Evolutionary conservation across 2,113 vertebrate species (phyloP), one percentile per base, ranked within the genome.

Genomic region (Sturnus vulgaris): DNA sequence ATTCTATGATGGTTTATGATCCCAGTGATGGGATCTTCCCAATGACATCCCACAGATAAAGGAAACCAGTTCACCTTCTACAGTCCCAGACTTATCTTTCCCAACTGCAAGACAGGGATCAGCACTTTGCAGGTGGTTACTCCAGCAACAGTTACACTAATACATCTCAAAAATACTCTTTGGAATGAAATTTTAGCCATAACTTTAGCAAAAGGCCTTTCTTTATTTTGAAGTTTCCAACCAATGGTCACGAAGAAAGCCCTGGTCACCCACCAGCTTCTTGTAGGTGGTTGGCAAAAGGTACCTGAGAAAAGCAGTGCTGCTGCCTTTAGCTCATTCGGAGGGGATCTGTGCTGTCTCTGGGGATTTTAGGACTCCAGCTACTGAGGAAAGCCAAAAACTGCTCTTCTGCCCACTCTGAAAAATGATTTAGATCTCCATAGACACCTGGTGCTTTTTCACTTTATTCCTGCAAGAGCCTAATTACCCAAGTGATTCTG

Each of bases 401-500:
- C 63, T 0, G 2, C 28, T 76, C 68, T 70, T 72, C 64, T 86
- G 59, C 65, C 60, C 57, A 75, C 49, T 92, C 82, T 82, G 80
- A 92, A 90, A 91, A 70, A 93, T 86, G 11, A 95, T 84, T 92
- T 93, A 93, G 56, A 71, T 82, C 64, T 86, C 88, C 60, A 49
- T 18, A 73, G 91, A 76, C 90, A 93, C 94, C 64, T 61, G 64
- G 50, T 5, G 3, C 73, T 68, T 86, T 90, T 71, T 75, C 64
- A 86, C 82, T 91, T 91, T 79, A 82, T 56, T 94, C 70, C 69
- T 92, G 57, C 85, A 93, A 86, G 46, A 82, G 88, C 23, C 82
- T 94, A 94, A 96, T 94, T 96, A 88, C 80, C 84, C 81, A 83
- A 84, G 72, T 75, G 88, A 86, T 90, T 92, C 72, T 84, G 68